phyloP scores from a whole-genome alignment of 2,888 invertebrate species.

The Allygus modestus region DNA sequence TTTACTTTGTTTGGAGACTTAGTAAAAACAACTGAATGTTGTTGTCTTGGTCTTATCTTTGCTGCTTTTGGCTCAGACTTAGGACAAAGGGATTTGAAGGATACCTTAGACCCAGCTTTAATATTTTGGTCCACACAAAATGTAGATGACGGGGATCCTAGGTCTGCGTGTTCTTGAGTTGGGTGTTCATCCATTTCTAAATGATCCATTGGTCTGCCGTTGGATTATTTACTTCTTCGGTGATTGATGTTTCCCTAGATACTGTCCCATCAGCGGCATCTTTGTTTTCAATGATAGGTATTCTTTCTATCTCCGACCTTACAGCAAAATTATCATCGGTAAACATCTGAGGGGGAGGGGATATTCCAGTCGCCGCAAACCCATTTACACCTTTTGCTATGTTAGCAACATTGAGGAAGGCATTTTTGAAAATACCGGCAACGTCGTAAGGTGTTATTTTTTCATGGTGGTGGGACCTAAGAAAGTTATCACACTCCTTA shows the following conservation, averaged over 20 bases:
- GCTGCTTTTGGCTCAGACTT: no score
- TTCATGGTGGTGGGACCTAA: neutral
- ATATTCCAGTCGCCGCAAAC: constrained; percentile 29
- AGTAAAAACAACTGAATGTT: no score
- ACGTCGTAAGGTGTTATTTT: constrained; percentile 38
- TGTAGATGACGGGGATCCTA: no score
- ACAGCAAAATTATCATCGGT: constrained; percentile 1
- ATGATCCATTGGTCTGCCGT: no score
- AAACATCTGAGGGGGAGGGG: constrained; percentile 21
- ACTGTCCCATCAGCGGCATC: neutral
- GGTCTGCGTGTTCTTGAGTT: no score
- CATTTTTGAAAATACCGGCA: neutral
- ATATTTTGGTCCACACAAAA: no score
- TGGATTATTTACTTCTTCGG: no score
- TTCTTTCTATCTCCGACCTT: neutral
- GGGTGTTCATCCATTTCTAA: no score
- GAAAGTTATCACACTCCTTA: constrained; percentile 9
- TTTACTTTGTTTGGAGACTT: no score
- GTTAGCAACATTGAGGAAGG: constrained; percentile 23
- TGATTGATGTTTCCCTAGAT: neutral
- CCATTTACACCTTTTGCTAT: constrained; percentile 16
- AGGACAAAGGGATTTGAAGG: no score
- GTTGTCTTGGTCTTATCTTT: no score
- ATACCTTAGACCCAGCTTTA: no score
- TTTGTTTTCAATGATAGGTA: constrained; percentile 9